Conservation (phyloP, 2,113 vertebrate genomes). For the Corythoichthys intestinalis region DNA sequence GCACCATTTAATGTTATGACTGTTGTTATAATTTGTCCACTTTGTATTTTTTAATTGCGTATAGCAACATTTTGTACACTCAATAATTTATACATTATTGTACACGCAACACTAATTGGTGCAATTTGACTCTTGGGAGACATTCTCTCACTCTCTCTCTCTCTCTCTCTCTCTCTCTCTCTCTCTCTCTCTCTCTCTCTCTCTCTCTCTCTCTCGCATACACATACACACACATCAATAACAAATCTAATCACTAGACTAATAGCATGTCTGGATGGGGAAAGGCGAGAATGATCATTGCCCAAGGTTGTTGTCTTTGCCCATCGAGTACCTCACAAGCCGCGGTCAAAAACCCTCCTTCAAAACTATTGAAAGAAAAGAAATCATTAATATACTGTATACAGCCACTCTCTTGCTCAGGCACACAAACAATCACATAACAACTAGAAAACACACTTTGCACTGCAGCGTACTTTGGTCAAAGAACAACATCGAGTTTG, state of each 20-base stretch:
- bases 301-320: not conserved
- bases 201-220: too few species aligned
- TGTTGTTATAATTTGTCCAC: not conserved
- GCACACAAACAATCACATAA: slow-evolving; percentile 24
- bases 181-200: too few species aligned
- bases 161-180: too few species aligned
- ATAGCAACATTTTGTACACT: not conserved
- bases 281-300: not conserved
- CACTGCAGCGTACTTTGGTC: slow-evolving; percentile 74
- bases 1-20: not conserved
- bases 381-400: slow-evolving; percentile 22
- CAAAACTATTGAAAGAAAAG: not conserved
- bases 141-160: too few species aligned
- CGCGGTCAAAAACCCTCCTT: not conserved
- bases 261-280: not conserved
- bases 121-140: not conserved
- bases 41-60: not conserved
- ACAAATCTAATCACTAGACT: not conserved
- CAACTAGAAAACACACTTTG: slow-evolving; percentile 64
- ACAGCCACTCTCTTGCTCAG: slow-evolving; percentile 24
- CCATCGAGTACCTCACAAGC: not conserved
- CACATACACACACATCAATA: not conserved
- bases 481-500: slow-evolving; percentile 63
- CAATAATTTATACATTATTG: not conserved
- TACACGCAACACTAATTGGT: slow-evolving; percentile 1